Conservation (phyloP, 2,797 vertebrate genomes). For the Arnoldichthys spilopterus region DNA sequence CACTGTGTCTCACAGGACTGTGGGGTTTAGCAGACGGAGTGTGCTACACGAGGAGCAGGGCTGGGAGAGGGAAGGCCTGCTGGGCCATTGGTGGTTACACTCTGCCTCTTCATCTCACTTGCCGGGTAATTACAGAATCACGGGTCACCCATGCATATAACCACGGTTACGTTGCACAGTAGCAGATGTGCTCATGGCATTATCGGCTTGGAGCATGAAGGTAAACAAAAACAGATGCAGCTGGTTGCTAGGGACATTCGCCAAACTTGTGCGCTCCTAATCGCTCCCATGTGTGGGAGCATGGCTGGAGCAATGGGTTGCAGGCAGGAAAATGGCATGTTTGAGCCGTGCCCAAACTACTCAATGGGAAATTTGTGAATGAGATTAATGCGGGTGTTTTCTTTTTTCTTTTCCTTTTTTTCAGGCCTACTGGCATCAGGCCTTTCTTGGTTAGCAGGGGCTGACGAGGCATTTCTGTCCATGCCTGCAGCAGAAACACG, state of each 20-base stretch:
- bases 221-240: slow-evolving; percentile 86
- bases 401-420: slow-evolving; percentile 39
- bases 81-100: slow-evolving; percentile 74
- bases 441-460: slow-evolving; percentile 30
- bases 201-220: slow-evolving; percentile 75
- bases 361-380: slow-evolving; percentile 77
- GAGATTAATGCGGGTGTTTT: slow-evolving; percentile 55
- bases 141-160: slow-evolving; percentile 84
- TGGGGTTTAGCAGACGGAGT: background rate
- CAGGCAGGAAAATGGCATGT: slow-evolving; percentile 67
- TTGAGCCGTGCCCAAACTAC: slow-evolving; percentile 68
- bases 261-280: slow-evolving; percentile 78
- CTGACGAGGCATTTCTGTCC: slow-evolving; percentile 34
- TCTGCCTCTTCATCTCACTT: slow-evolving; percentile 80
- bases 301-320: slow-evolving; percentile 67
- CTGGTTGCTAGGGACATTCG: slow-evolving; percentile 80
- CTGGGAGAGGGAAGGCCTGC: slow-evolving; percentile 55
- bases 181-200: slow-evolving; percentile 84
- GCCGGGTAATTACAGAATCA: slow-evolving; percentile 84
- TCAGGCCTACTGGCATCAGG: slow-evolving; percentile 36
- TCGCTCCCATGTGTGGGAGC: slow-evolving; percentile 80
- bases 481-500: slow-evolving; percentile 1
- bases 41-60: slow-evolving; percentile 16
- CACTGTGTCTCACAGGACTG: background rate
- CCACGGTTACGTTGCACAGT: slow-evolving; percentile 83